phyloP scores from a whole-genome alignment of 2,888 invertebrate genomes.

The Tenthredo distinguenda region DNA sequence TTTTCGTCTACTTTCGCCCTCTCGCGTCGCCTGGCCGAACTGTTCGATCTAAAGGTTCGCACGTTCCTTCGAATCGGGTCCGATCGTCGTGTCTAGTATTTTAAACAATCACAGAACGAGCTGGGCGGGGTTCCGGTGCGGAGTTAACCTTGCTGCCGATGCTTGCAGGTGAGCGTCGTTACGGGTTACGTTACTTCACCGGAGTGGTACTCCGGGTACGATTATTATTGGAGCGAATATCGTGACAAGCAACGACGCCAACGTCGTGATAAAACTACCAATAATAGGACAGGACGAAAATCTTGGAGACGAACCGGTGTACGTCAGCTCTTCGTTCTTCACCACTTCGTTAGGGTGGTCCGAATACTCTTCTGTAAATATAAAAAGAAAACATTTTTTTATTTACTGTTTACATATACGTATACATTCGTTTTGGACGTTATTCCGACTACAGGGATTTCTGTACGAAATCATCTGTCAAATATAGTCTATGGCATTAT shows the following conservation, averaged over 20 bases:
- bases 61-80: not conserved
- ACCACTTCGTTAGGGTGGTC: conserved; percentile 95
- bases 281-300: conserved; percentile 12
- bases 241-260: conserved; percentile 68
- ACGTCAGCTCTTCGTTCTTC: conserved; percentile 94
- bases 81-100: conserved; percentile 12
- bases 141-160: conserved; percentile 8
- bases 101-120: conserved; percentile 27
- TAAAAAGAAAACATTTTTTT: not conserved
- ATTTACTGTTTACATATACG: not conserved
- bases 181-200: conserved; percentile 40
- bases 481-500: too few species aligned
- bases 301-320: conserved; percentile 79
- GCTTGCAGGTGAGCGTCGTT: not conserved
- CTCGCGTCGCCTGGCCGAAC: conserved; percentile 11
- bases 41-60: not conserved
- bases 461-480: too few species aligned
- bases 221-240: conserved; percentile 17
- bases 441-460: too few species aligned
- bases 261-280: conserved; percentile 56
- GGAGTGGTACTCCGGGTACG: conserved; percentile 13
- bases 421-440: too few species aligned
- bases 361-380: conserved; percentile 87
- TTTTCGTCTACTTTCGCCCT: conserved; percentile 26
- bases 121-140: conserved; percentile 22